Evolutionary conservation across 2,888 invertebrate genomes (phyloP).

Genomic region (Apeira syringaria): DNA sequence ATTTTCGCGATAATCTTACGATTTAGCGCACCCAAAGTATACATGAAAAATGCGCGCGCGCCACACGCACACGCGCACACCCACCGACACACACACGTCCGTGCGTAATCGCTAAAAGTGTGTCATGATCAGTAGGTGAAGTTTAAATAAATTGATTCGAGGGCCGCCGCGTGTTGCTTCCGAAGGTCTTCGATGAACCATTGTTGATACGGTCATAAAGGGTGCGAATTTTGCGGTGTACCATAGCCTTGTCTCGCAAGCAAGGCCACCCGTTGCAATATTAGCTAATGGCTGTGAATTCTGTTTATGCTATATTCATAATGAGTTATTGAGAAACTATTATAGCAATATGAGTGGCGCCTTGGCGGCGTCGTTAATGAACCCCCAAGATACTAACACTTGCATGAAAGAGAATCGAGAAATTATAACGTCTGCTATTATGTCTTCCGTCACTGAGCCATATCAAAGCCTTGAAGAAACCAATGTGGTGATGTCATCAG

Average conservation of each 20-base stretch:
- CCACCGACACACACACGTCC: conserved; percentile 51
- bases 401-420: no score
- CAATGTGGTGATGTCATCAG: no score
- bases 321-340: conserved; percentile 19
- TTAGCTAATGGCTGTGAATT: conserved; percentile 16
- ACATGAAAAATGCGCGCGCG: conserved; percentile 44
- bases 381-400: no score
- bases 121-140: conserved; percentile 84
- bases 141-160: conserved; percentile 76
- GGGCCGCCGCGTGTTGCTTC: conserved; percentile 45
- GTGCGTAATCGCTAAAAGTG: conserved; percentile 74
- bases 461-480: no score
- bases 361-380: background rate
- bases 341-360: conserved; percentile 7
- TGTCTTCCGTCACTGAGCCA: no score
- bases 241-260: conserved; percentile 19
- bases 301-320: conserved; percentile 16
- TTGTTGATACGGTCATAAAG: conserved; percentile 23
- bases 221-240: conserved; percentile 23
- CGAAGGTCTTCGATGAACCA: conserved; percentile 22
- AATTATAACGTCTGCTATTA: no score
- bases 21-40: conserved; percentile 41
- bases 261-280: conserved; percentile 17
- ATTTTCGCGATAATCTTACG: conserved; percentile 25
- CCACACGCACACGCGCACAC: conserved; percentile 35